These are phyloP conservation scores for Scopus umbretta DNA, from an alignment of 2,113 vertebrate species.

Conservation along the genomic window DNA sequence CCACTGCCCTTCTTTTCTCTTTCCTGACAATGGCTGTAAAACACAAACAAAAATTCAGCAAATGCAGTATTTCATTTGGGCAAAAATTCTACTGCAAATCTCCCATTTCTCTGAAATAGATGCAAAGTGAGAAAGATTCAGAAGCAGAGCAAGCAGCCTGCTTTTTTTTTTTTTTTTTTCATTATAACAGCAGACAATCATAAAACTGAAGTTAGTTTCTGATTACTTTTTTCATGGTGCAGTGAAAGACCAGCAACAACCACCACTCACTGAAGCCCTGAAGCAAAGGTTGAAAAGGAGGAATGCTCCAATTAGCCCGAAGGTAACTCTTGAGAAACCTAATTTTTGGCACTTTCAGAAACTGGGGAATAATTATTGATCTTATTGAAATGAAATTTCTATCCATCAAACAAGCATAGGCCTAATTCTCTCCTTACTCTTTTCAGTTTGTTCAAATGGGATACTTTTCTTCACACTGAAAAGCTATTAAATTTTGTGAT, in stretches of 20 bases:
- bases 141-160: not conserved
- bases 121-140: not conserved
- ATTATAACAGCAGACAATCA: not conserved
- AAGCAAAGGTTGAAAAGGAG: not conserved
- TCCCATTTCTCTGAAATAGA: not conserved
- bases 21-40: not conserved
- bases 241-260: not conserved
- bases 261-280: not conserved
- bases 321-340: not conserved
- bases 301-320: not conserved
- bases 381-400: not conserved
- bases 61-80: not conserved
- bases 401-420: not conserved
- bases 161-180: not conserved
- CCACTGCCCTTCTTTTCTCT: not conserved
- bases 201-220: not conserved
- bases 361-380: not conserved
- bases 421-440: not conserved
- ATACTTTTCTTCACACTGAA: not conserved
- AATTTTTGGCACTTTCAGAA: not conserved
- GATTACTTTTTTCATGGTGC: not conserved
- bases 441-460: not conserved
- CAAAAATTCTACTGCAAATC: not conserved
- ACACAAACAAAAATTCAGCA: not conserved
- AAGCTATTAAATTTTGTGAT: not conserved